Conservation (phyloP, 1,140 invertebrate genomes). For the Zaprionus camerounensis region DNA sequence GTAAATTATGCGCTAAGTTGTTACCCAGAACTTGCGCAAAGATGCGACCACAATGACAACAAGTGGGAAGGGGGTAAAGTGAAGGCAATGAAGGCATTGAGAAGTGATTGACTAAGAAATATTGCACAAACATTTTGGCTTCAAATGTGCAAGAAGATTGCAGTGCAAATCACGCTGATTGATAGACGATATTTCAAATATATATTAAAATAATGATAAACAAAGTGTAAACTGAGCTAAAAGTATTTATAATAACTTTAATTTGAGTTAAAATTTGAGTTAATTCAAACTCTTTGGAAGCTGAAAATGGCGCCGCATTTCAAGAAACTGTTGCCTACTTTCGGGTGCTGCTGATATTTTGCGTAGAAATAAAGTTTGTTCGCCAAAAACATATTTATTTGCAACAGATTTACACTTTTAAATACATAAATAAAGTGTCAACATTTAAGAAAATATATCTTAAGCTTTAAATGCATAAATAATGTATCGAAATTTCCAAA, state of each 20-base stretch:
- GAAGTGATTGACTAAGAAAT: not conserved
- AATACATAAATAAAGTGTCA: too few relatives aligned
- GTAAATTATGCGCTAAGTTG: slow-evolving; percentile 45
- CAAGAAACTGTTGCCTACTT: not conserved
- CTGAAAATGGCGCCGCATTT: not conserved
- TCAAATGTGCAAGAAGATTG: not conserved
- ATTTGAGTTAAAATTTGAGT: too few relatives aligned
- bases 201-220: not conserved
- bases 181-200: not conserved
- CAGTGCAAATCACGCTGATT: not conserved
- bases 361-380: too few relatives aligned
- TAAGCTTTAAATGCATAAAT: not conserved
- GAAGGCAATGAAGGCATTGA: not conserved
- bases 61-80: not conserved
- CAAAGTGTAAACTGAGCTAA: not conserved
- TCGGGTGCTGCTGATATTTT: not conserved
- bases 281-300: not conserved
- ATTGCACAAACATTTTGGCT: not conserved
- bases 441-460: too few relatives aligned
- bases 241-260: not conserved
- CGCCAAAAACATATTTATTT: too few relatives aligned
- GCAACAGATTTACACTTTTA: too few relatives aligned
- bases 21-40: not conserved
- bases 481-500: not conserved
- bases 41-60: not conserved